Conservation (phyloP, 1,140 invertebrate genomes). For the Zaprionus lachaisei region DNA sequence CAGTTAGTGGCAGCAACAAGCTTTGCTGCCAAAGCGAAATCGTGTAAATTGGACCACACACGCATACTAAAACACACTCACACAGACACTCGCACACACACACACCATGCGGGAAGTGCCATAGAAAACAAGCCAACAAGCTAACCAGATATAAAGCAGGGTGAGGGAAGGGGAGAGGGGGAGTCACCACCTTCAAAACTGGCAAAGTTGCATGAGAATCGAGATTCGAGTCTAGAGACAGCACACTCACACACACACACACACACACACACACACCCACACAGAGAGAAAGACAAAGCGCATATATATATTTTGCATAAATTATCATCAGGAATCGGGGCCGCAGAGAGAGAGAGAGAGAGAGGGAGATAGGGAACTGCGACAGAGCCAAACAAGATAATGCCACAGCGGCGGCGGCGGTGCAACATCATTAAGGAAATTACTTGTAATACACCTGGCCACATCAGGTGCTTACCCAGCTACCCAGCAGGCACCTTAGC, state of each 20-base stretch:
- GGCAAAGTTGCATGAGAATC: constrained; percentile 48
- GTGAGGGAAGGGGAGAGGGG: neutral
- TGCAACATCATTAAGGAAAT: constrained; percentile 82
- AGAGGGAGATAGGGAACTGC: constrained; percentile 10
- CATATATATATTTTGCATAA: constrained; percentile 81
- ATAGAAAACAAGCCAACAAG: constrained; percentile 46
- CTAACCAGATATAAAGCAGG: constrained; percentile 19
- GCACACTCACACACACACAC: constrained; percentile 11
- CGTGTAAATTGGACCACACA: constrained; percentile 82
- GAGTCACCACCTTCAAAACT: constrained; percentile 39
- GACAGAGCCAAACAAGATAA: constrained; percentile 73
- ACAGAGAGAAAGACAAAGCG: neutral
- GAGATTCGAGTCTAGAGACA: constrained; percentile 40
- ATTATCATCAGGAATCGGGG: constrained; percentile 62
- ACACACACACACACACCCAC: constrained; percentile 15
- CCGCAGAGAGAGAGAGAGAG: constrained; percentile 8
- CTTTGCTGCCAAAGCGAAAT: constrained; percentile 68
- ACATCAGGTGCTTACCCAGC: constrained; percentile 63
- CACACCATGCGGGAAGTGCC: constrained; percentile 23
- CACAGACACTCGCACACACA: constrained; percentile 12
- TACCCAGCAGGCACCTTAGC: neutral
- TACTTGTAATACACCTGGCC: constrained; percentile 69
- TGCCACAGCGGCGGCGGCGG: constrained; percentile 60
- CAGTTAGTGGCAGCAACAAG: constrained; percentile 28
- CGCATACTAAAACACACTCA: constrained; percentile 31